Evolutionary conservation across 2,888 invertebrate genomes (phyloP), one percentile per base, ranked within the genome.

Genomic region (Spodoptera picta): DNA sequence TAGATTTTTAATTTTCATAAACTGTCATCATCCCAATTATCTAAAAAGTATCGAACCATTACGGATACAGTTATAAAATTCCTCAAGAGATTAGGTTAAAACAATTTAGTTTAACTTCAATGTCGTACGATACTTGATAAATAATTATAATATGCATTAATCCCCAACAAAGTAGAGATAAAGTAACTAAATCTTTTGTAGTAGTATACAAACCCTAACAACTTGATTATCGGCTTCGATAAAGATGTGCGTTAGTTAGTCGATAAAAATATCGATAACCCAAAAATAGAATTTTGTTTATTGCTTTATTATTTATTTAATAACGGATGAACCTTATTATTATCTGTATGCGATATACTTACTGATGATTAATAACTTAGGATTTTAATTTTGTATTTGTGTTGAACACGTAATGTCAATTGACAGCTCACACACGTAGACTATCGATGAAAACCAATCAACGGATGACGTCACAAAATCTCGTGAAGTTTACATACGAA

Each of bases 221-320:
- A 47, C 3, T 2, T 7, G 12, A 11, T 56, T 57, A 69, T 65
- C 70, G 14, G 27, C 12, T 50, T 50, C 14, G 73, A 72, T 72
- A 72, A 51, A 9, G 27, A 36, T 36, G 9, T 36, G 5, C 47
- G 45, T 19, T 19, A 14, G 19, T 46, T 62, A 51, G n/a, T 69
- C 23, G 43, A 58, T 54, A 52, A 52, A 48, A 45, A 12, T 51
- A 52, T 55, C 42, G 68, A 56, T 52, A 56, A 44, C 56, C 53
- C 53, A 31, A 60, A 75, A 75, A 72, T 65, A 75, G 71, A 75
- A 51, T 70, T 42, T 58, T 62, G 50, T 56, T 61, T 11, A 45
- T 42, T n/a, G 19, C 46, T 50, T 27, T 10, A 3, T 14, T 45
- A 4, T 47, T 27, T 11, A 12, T 12, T 48, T 42, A 31, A 49